Percentiles rank a stretch among this genome's conserved stretches.
Evolutionary conservation across 2,797 vertebrate species (phyloP).

Genomic region (Phrynocephalus guinanensis): DNA sequence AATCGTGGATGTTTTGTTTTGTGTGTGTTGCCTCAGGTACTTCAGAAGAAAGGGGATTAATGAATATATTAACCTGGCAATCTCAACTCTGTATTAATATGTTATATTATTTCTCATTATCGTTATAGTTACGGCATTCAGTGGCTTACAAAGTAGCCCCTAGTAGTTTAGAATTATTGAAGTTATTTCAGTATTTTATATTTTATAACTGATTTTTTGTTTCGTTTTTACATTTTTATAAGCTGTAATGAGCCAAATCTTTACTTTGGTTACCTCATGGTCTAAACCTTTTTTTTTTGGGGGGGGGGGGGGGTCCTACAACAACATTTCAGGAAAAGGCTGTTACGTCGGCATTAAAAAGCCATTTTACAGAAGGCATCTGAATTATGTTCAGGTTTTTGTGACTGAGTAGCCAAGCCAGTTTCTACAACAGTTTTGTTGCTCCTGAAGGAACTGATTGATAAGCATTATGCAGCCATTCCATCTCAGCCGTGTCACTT

Average conservation of each 20-base stretch:
- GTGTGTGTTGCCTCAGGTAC: neutral
- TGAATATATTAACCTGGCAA: neutral
- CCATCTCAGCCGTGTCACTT: fast-evolving
- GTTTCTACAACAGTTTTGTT: neutral
- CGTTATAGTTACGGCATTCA: neutral
- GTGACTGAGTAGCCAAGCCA: neutral
- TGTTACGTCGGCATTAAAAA: neutral
- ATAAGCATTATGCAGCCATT: conserved; percentile 20
- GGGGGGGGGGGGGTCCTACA: no score
- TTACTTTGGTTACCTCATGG: no score
- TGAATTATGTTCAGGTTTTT: neutral
- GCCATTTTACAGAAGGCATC: no score
- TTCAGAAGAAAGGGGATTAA: neutral
- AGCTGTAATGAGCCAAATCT: no score
- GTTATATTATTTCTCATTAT: neutral
- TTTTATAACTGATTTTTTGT: no score
- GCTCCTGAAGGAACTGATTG: conserved; percentile 49
- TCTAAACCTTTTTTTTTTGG: no score
- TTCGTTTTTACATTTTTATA: no score
- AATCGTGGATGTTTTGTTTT: neutral
- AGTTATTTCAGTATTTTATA: neutral
- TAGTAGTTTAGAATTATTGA: neutral
- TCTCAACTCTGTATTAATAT: neutral
- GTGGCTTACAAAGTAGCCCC: neutral
- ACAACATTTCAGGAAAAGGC: no score